Base-by-base conservation (phyloP, 2,113 vertebrate genomes). In the Edolisoma coerulescens region DNA sequence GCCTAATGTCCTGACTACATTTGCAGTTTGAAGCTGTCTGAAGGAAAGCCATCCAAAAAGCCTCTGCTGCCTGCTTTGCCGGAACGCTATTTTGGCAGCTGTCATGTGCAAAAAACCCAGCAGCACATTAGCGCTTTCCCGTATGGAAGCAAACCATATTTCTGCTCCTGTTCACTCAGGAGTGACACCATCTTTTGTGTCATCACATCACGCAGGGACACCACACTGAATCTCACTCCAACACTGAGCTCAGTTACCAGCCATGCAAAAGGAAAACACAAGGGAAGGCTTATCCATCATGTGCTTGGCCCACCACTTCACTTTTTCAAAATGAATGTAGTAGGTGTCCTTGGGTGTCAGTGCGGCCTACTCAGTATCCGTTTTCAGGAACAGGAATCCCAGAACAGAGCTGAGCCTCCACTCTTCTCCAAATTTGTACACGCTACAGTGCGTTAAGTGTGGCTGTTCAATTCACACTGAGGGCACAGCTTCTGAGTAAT, bases 211-310 rank as follows among this genome's bases (percentile, higher is more conserved):
- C 16, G 2, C n/a, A 49, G 33, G 30, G 45, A 61, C 64, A 74
- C 28, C 41, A 50, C 47, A 22, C 23, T 13, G 22, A 93, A 56
- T 20, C 39, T 35, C 30, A 30, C 49, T 64, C 35, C 53, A 80
- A 0, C 8, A 26, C 49, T 69, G 35, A 79, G 35, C 42, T 88
- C 76, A n/a, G 15, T 54, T 50, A 64, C 30, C 16, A 80, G 44
- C 39, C 44, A 47, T 3, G 16, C 35, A 42, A 39, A 69, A 81
- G 33, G 33, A 73, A 65, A 90, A 37, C 9, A 11, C 27, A 14
- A 65, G 24, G 39, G 49, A 84, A 69, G 13, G 20, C 3, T 0
- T 12, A 45, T 16, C 39, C 11, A 16, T 27, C 11, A 11, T 0
- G 4, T 21, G 35, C 21, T 65, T 45, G 30, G 24, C 20, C 60